Evolutionary conservation across 2,888 invertebrate genomes (phyloP).

Genomic region (Dinocampus coccinellae): DNA sequence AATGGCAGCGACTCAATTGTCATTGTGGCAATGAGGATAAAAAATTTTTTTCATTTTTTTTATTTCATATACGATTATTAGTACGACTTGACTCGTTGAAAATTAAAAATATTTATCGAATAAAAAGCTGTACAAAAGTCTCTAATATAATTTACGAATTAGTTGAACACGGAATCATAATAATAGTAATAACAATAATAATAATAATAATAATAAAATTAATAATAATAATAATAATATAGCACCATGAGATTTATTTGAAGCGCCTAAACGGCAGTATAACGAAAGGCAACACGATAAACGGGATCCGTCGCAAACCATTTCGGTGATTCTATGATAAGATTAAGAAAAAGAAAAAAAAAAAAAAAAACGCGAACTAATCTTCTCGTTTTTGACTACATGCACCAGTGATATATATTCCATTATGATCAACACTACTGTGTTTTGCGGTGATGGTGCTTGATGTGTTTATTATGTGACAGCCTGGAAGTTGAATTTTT

Average conservation of each 20-base stretch:
- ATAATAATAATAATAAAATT: background rate
- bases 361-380: background rate
- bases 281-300: constrained; percentile 56
- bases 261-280: background rate
- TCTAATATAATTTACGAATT: constrained; percentile 56
- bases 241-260: background rate
- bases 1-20: constrained; percentile 57
- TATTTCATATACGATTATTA: constrained; percentile 45
- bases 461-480: constrained; percentile 57
- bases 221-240: background rate
- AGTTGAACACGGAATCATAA: constrained; percentile 57
- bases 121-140: constrained; percentile 65
- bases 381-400: constrained; percentile 1
- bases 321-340: background rate
- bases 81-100: constrained; percentile 56
- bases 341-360: background rate
- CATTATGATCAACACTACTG: constrained; percentile 48
- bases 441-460: constrained; percentile 63
- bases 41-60: constrained; percentile 39
- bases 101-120: constrained; percentile 58
- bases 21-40: constrained; percentile 40
- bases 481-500: constrained; percentile 61
- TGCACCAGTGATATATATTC: constrained; percentile 1
- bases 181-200: background rate
- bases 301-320: background rate